Conservation (phyloP, 2,888 invertebrate species). For the Protodeltote pygarga region DNA sequence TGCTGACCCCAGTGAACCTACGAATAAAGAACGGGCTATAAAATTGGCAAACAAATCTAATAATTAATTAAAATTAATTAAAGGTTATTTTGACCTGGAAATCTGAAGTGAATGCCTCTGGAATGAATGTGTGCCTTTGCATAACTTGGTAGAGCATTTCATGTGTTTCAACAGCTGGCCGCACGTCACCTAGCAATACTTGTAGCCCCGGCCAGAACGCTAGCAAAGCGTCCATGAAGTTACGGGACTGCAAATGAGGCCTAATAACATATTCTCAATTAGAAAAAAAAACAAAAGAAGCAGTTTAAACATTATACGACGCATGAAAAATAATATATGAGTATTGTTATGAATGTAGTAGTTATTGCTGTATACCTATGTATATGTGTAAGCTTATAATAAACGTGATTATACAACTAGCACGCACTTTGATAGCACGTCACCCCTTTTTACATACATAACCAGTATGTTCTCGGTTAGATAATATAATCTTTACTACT, state of each 20-base stretch:
- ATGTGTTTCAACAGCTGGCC: conserved; percentile 99
- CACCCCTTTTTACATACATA: no score
- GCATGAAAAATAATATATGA: no score
- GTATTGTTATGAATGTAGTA: no score
- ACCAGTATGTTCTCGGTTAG: no score
- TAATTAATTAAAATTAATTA: background rate
- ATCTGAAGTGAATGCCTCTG: conserved; percentile 99
- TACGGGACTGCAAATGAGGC: conserved; percentile 96
- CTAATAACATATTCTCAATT: conserved; percentile 72
- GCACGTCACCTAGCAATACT: conserved; percentile 95
- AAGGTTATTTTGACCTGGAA: conserved; percentile 90
- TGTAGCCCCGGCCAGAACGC: conserved; percentile 99
- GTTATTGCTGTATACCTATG: no score
- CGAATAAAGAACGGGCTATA: background rate
- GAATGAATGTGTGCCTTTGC: conserved; percentile 98
- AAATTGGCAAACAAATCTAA: background rate
- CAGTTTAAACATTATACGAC: no score
- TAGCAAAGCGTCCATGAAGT: conserved; percentile 98
- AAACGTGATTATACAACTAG: no score
- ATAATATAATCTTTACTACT: no score
- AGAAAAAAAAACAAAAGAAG: no score
- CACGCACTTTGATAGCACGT: no score
- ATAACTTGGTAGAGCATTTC: conserved; percentile 99
- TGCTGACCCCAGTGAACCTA: conserved; percentile 99
- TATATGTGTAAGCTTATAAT: no score